Conservation (phyloP, 2,113 vertebrate genomes). For the Sapayoa aenigma region DNA sequence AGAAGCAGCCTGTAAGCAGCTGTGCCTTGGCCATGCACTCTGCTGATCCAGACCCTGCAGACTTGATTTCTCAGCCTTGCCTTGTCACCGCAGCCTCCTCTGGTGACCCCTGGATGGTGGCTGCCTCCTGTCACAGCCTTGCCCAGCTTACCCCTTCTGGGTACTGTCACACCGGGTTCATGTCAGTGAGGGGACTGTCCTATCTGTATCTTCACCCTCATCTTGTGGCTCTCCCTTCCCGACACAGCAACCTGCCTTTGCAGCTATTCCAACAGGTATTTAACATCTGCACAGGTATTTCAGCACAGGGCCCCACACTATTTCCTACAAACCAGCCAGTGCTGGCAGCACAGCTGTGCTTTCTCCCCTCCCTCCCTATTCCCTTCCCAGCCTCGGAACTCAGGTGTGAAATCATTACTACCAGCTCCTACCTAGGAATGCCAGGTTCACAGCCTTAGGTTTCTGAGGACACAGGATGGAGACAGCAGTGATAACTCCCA, state of each 20-base stretch:
- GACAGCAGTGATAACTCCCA: constrained; percentile 89
- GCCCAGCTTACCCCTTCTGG: not conserved
- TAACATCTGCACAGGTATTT: not conserved
- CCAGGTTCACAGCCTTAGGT: constrained; percentile 86
- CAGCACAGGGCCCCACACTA: not conserved
- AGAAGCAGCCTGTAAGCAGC: not conserved
- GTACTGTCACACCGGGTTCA: not conserved
- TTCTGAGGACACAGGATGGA: constrained; percentile 89
- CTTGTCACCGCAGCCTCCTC: not conserved
- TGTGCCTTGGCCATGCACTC: not conserved
- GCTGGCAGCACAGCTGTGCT: not conserved
- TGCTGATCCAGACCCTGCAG: not conserved
- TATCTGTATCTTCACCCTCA: not conserved
- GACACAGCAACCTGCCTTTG: not conserved
- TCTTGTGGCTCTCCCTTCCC: not conserved
- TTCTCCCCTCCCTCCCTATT: not conserved
- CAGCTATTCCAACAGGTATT: not conserved
- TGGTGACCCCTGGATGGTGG: fast-evolving
- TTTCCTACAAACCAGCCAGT: not conserved
- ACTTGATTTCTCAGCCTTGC: not conserved
- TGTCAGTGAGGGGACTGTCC: not conserved
- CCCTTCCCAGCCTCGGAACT: not conserved
- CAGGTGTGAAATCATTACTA: not conserved
- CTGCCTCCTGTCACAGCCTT: not conserved
- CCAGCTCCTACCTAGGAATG: constrained; percentile 83